A percentile compares a stretch with the other conserved stretches of the same genome.
These are phyloP conservation scores for Sepioteuthis lessoniana DNA, from an alignment of 2,888 invertebrate genomes.

Conservation along the genomic window DNA sequence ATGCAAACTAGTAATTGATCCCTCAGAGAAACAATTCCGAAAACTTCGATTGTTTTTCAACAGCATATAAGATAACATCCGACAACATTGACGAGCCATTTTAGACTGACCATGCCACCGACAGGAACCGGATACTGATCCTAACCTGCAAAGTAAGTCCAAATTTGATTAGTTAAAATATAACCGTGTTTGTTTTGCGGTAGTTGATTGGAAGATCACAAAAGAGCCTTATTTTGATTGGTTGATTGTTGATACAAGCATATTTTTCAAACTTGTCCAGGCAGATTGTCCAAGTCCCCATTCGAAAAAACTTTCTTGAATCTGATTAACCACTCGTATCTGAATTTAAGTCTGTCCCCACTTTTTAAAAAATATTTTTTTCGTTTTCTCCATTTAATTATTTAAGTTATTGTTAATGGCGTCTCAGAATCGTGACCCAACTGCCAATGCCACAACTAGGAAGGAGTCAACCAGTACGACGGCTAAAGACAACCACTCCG, in stretches of 20 bases:
- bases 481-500: slow-evolving; percentile 62
- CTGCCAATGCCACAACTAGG: slow-evolving; percentile 6
- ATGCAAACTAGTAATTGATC: neutral
- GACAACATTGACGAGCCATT: neutral
- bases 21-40: neutral
- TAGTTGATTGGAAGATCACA: neutral
- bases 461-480: slow-evolving; percentile 49
- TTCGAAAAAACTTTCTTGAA: neutral
- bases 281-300: slow-evolving; percentile 2
- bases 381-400: neutral
- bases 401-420: slow-evolving; percentile 24
- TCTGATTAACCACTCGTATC: neutral
- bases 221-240: slow-evolving; percentile 36
- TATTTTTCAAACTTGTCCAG: slow-evolving; percentile 48
- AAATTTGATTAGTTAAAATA: neutral
- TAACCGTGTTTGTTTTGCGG: neutral
- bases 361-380: neutral
- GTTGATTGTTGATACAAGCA: neutral
- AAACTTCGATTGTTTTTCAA: neutral
- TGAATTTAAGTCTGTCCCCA: neutral
- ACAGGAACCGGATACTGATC: neutral
- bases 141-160: neutral
- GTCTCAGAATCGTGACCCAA: slow-evolving; percentile 40
- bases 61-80: neutral
- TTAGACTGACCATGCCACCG: neutral